Percentiles rank a stretch among this genome's conserved stretches.
Conservation (phyloP, 1,140 invertebrate species). For the Pygmarrhopalites habei region DNA sequence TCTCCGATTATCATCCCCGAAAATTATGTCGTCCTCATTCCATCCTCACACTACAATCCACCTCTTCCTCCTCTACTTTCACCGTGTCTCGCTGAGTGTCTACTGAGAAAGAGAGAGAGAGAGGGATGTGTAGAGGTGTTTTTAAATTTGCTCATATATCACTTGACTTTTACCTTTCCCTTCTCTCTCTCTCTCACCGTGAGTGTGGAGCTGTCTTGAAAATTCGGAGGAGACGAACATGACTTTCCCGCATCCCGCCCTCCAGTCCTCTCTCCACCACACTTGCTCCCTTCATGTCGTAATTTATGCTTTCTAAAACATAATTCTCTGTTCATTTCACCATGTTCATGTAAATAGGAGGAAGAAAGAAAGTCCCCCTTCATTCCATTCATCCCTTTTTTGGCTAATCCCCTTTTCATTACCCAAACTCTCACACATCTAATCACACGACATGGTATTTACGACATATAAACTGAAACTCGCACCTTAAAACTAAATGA, state of each 20-base stretch:
- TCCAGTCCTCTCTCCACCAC: not conserved
- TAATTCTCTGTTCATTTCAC: too few species aligned
- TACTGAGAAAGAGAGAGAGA: not conserved
- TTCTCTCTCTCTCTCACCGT: too few species aligned
- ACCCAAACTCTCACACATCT: too few species aligned
- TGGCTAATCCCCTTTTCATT: too few species aligned
- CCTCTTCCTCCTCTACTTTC: not conserved
- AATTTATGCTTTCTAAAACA: too few species aligned
- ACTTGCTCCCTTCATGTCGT: not conserved
- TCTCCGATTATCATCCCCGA: not conserved
- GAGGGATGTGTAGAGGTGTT: not conserved
- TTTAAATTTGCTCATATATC: slow-evolving; percentile 9
- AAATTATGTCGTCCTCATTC: not conserved
- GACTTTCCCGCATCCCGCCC: not conserved
- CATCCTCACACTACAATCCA: not conserved
- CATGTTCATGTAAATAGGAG: not conserved
- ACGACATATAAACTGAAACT: too few species aligned
- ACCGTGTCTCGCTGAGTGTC: not conserved
- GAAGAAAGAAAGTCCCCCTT: not conserved
- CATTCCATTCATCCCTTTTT: too few species aligned
- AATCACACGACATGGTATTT: too few species aligned
- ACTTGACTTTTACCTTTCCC: not conserved
- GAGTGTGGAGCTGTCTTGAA: too few species aligned
- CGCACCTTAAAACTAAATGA: too few species aligned
- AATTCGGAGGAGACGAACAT: too few species aligned